Base-by-base conservation (phyloP, 2,888 invertebrate species). In the Gortyna flavago region DNA sequence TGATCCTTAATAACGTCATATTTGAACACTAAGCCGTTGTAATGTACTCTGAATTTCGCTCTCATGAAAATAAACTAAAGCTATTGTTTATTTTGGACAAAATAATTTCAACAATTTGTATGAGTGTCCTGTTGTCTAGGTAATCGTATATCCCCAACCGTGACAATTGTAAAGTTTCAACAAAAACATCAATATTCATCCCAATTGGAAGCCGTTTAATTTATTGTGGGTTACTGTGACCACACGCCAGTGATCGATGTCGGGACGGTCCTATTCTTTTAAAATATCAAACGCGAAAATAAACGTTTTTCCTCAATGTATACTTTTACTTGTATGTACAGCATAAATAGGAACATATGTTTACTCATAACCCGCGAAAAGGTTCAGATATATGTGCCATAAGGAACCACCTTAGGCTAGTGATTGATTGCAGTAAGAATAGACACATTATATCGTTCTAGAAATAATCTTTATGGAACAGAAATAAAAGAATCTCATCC, bases 181-280 rank as follows among this genome's bases (percentile, higher is more conserved):
- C 80, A 70, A 80, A 80, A 62, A 1, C 57, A 80, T 86, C 75
- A 85, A 86, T 78, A 86, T 84, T 76, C 61, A 70, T 78, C 11
- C 18, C 44, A 72, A 86, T 86, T 77, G 72, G 74, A 48, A 32
- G 69, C 59, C 66, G 66, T 76, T 86, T 80, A 78, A 84, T 78
- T 78, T 64, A 80, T 76, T 72, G 66, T 69, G 73, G 54, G 54
- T 6, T 64, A 65, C 2, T 29, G 74, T 74, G 66, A 71, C 71
- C 71, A 78, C 69, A 38, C 32, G 38, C 29, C 64, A 18, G 51
- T 13, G 48, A n/a, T 13, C 16, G 13, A 32, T 80, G 16, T 38
- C 51, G 16, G n/a, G 2, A 65, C 41, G 16, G 51, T 54, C 51
- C 61, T 72, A 66, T 83, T 51, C 35, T 64, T 48, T 21, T 6